Evolutionary conservation across 2,113 vertebrate species (phyloP).

Genomic region (Aegotheles bennettii): DNA sequence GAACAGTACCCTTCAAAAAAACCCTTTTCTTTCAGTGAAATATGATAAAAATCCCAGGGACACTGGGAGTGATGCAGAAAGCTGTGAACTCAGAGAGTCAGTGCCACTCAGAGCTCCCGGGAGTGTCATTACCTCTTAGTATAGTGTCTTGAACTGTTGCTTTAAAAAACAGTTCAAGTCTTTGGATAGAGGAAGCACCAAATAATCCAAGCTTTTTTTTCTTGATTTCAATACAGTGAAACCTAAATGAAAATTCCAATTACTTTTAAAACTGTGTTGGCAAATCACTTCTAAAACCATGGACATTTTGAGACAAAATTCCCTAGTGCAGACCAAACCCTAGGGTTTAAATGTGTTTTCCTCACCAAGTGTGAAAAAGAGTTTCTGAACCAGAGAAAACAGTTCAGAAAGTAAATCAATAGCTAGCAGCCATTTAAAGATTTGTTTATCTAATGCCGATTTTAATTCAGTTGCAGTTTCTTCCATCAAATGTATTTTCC

Average conservation of each 20-base stretch:
- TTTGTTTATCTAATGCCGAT: neutral
- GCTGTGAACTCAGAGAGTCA: neutral
- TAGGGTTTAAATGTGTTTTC: neutral
- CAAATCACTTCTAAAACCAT: neutral
- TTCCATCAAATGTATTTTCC: neutral
- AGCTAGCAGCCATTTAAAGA: neutral
- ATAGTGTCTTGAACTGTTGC: neutral
- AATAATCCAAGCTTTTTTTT: neutral
- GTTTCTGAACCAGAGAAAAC: conserved; percentile 7
- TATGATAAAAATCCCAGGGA: neutral
- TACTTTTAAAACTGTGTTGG: neutral
- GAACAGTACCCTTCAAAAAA: neutral
- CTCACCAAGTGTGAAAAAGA: neutral
- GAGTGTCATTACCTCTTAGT: neutral
- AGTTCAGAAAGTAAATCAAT: conserved; percentile 34
- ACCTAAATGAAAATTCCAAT: neutral
- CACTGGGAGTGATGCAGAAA: neutral
- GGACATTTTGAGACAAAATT: neutral
- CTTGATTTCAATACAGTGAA: neutral
- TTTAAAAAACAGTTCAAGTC: neutral
- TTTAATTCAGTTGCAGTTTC: conserved; percentile 21
- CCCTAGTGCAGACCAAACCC: neutral
- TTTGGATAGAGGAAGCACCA: neutral
- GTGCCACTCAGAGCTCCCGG: neutral
- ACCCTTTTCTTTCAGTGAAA: neutral